Evolutionary conservation across 2,797 vertebrate species (phyloP), one percentile per base, ranked within the genome.

Genomic region (Acipenser ruthenus): DNA sequence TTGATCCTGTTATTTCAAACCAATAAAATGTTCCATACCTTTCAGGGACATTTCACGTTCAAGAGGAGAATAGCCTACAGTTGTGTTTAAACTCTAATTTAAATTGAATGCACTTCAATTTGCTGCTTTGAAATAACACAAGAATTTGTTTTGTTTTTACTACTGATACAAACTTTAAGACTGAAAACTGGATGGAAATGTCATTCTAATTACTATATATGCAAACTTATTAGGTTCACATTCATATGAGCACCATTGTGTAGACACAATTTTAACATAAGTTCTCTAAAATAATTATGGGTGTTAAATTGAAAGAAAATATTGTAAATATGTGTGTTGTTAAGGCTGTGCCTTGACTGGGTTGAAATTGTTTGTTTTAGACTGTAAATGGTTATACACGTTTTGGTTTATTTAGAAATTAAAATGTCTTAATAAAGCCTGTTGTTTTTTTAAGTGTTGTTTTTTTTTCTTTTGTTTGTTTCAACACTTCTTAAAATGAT

Each of bases 281-380:
- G 50, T 72, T 60, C 71, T 47, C 8, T 7, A 37, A 53, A 67
- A 4, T 74, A 72, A 71, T 78, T 52, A 37, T 66, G 13, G 49
- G 65, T 60, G 10, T 59, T 49, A 66, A 66, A 66, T 7, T 67
- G 62, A 70, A 60, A 51, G 66, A 37, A 67, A 13, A 64, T 58
- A 50, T 67, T 56, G 23, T 49, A 62, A 67, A 55, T 53, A 64
- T 53, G 18, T 62, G 50, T 51, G 51, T 50, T 7, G 76, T 72
- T 53, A 67, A 89, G 88, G 86, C 89, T 89, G 85, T 82, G 87
- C 88, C 88, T 89, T 86, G 23, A 47, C 56, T 68, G 15, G 70
- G 64, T 49, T 64, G 58, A 64, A 67, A 11, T 50, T 62, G 37
- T 37, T 64, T 61, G 66, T 62, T 62, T 62, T 23, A 7, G 2